Conservation (phyloP, 2,888 invertebrate genomes). For the Eristalinus aeneus region DNA sequence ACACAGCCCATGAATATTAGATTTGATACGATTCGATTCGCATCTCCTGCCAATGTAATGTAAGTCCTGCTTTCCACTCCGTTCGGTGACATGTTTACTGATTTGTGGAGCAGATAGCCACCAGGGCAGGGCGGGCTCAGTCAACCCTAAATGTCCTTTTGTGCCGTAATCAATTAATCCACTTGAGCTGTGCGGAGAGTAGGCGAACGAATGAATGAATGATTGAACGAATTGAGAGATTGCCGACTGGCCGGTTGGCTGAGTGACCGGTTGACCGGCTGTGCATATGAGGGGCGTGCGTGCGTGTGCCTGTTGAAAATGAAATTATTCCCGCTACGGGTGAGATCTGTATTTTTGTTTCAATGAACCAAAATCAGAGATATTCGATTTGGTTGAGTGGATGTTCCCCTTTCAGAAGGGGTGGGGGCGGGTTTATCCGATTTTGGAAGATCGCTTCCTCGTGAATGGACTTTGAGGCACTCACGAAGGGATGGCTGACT, state of each 20-base stretch:
- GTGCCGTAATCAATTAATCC: background rate
- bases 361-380: background rate
- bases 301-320: background rate
- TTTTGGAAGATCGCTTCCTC: too few species aligned
- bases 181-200: background rate
- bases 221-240: too few species aligned
- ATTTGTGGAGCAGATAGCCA: background rate
- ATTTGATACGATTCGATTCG: background rate
- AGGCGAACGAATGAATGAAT: background rate
- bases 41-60: background rate
- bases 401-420: background rate
- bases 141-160: constrained; percentile 1
- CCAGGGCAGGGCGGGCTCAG: background rate
- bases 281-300: background rate
- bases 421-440: too few species aligned
- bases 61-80: background rate
- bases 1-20: background rate
- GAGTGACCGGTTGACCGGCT: background rate
- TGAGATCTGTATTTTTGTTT: background rate
- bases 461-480: too few species aligned
- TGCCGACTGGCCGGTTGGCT: too few species aligned
- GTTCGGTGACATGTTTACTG: background rate
- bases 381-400: constrained; percentile 1
- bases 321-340: background rate
- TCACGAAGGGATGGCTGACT: too few species aligned